A percentile compares a stretch with the other conserved stretches of the same genome.
Conservation (phyloP, 2,888 invertebrate species). For the Megaustenia siamemsis region DNA sequence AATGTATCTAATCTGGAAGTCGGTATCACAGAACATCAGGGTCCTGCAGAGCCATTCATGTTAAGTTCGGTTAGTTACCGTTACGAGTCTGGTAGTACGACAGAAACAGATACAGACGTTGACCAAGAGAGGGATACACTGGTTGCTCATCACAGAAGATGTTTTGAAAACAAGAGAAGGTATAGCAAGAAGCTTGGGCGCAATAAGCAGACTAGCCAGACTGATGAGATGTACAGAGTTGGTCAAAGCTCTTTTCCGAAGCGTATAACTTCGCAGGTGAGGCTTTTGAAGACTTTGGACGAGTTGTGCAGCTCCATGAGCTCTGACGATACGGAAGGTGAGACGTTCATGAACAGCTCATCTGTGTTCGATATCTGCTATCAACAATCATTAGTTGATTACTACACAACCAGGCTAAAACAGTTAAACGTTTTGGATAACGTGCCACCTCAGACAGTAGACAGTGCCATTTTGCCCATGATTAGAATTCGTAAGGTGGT, state of each 20-base stretch:
- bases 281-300: constrained; percentile 42
- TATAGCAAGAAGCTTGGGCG: constrained; percentile 23
- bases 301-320: constrained; percentile 2
- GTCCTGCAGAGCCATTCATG: not conserved
- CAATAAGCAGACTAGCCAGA: not conserved
- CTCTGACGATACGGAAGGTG: constrained; percentile 7
- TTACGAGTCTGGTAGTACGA: not conserved
- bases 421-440: not conserved
- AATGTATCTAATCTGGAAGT: not conserved
- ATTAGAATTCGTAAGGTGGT: constrained; percentile 11
- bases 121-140: not conserved
- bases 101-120: not conserved
- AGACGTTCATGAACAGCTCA: not conserved
- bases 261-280: constrained; percentile 35
- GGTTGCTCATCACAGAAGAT: too few relatives aligned
- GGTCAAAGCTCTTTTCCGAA: not conserved
- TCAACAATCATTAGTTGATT: constrained; percentile 27
- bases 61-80: not conserved
- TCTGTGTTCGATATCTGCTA: not conserved
- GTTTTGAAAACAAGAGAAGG: constrained; percentile 39
- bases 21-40: not conserved
- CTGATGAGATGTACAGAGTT: not conserved
- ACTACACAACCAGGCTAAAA: constrained; percentile 18
- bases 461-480: not conserved
- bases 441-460: not conserved